Evolutionary conservation across 1,140 invertebrate species (phyloP).

Genomic region (Euwallacea fornicatus): DNA sequence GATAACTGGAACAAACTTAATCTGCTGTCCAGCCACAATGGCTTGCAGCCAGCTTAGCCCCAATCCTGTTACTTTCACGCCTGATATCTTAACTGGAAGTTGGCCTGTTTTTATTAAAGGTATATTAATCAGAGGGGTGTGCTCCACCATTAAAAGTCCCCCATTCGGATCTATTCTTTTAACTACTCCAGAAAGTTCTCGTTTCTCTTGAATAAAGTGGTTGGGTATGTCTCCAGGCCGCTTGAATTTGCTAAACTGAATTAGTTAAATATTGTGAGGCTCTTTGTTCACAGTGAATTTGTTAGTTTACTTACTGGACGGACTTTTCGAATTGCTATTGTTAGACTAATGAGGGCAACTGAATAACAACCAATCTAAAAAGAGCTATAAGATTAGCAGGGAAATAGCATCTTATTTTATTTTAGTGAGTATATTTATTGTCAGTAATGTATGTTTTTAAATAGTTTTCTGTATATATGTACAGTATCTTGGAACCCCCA

Average conservation of each 20-base stretch:
- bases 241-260: conserved; percentile 58
- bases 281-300: not conserved
- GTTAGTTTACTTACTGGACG: conserved; percentile 55
- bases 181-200: conserved; percentile 54
- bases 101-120: conserved; percentile 50
- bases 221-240: conserved; percentile 56
- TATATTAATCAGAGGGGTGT: conserved; percentile 56
- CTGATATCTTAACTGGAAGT: conserved; percentile 59
- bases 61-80: conserved; percentile 55
- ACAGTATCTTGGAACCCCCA: no score
- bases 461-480: no score
- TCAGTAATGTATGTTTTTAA: no score
- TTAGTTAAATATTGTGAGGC: not conserved
- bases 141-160: conserved; percentile 56
- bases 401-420: not conserved
- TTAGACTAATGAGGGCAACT: conserved; percentile 55
- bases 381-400: conserved; percentile 1
- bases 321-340: conserved; percentile 56
- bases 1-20: conserved; percentile 56
- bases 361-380: conserved; percentile 58
- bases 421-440: no score
- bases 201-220: conserved; percentile 54
- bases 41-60: conserved; percentile 59
- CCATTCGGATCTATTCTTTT: conserved; percentile 55
- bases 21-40: conserved; percentile 52